Evolutionary conservation across 2,797 vertebrate genomes (phyloP).

Genomic region (Morus bassanus): DNA sequence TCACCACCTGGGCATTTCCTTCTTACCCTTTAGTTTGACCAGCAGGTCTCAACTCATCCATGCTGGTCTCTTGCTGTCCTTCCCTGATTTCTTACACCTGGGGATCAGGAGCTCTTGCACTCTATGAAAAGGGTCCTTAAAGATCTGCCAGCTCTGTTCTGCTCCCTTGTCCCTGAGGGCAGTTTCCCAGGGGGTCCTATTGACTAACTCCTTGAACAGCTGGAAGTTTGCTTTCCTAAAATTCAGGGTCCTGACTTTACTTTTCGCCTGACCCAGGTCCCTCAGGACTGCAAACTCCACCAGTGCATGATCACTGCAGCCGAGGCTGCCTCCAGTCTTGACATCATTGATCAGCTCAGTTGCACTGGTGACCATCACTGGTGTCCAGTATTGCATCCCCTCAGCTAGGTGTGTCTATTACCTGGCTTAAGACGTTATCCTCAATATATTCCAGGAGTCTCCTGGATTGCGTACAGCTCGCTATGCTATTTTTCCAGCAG

Average conservation of each 20-base stretch:
- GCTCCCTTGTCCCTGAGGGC: not conserved
- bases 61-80: not conserved
- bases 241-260: too few species aligned
- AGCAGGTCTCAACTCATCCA: not conserved
- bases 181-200: too few species aligned
- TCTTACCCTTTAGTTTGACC: not conserved
- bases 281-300: too few species aligned
- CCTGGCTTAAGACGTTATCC: not conserved
- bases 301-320: too few species aligned
- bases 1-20: too few species aligned
- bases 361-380: not conserved
- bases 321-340: not conserved
- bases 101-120: not conserved
- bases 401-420: not conserved
- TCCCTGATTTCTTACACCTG: not conserved
- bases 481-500: not conserved
- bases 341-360: fast-evolving
- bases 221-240: too few species aligned
- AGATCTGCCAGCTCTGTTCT: not conserved
- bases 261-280: too few species aligned
- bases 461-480: not conserved
- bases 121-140: not conserved
- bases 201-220: too few species aligned
- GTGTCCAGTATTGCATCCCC: too few species aligned
- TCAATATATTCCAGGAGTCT: not conserved